Percentiles rank a stretch among this genome's conserved stretches.
Conservation (phyloP, 1,140 invertebrate species). For the Ceratina australensis region DNA sequence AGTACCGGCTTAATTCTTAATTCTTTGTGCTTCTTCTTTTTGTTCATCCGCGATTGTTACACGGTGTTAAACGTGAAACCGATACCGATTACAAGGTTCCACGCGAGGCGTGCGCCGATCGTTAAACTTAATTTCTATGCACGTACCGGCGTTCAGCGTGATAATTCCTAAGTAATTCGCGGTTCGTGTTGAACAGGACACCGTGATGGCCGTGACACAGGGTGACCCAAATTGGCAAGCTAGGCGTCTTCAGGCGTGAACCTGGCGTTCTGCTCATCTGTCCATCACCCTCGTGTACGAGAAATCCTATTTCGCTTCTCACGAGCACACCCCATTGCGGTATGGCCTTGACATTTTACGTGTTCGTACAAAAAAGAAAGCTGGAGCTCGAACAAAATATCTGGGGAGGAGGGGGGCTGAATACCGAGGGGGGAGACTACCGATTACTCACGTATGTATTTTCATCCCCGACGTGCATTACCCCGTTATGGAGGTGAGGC, state of each 20-base stretch:
- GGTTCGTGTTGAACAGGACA: conserved; percentile 89
- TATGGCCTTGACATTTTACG: conserved; percentile 81
- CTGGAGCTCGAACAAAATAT: neutral
- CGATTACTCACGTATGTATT: conserved; percentile 84
- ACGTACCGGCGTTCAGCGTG: conserved; percentile 87
- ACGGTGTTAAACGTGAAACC: too few relatives aligned
- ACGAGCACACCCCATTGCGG: conserved; percentile 87
- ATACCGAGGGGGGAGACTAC: too few relatives aligned
- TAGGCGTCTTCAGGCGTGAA: conserved; percentile 90
- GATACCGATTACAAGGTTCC: too few relatives aligned
- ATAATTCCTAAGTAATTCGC: conserved; percentile 89
- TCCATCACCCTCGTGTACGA: conserved; percentile 83
- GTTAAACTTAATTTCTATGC: too few relatives aligned
- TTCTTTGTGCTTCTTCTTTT: too few relatives aligned
- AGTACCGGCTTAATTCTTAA: too few relatives aligned
- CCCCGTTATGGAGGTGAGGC: conserved; percentile 90
- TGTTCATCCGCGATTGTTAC: too few relatives aligned
- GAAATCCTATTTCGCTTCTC: conserved; percentile 86
- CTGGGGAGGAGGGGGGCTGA: too few relatives aligned
- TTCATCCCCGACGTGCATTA: conserved; percentile 89
- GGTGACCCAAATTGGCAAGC: conserved; percentile 90
- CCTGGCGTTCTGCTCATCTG: conserved; percentile 83
- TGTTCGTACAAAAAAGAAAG: neutral
- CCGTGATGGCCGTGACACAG: conserved; percentile 87
- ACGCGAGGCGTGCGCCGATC: too few relatives aligned